Evolutionary conservation across 2,888 invertebrate species (phyloP).

Genomic region (Lasioglossum malachurum): DNA sequence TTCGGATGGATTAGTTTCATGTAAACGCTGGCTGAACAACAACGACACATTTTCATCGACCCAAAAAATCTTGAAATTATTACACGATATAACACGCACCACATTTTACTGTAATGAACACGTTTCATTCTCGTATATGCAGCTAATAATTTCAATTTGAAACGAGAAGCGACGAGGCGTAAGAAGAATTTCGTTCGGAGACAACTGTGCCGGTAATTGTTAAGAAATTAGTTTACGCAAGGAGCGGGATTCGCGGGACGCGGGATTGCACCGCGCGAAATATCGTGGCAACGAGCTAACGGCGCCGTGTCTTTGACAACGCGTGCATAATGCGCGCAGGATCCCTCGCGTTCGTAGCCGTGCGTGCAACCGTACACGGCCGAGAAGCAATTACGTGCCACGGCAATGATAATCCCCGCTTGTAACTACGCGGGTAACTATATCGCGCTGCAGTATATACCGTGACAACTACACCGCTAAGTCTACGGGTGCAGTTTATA

Average conservation of each 20-base stretch:
- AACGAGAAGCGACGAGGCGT: neutral
- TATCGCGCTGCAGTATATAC: slow-evolving; percentile 59
- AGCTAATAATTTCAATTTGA: neutral
- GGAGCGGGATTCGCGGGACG: neutral
- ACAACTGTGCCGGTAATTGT: neutral
- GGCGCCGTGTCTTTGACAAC: slow-evolving; percentile 38
- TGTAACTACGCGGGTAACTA: slow-evolving; percentile 68
- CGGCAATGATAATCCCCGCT: slow-evolving; percentile 69
- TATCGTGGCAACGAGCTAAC: slow-evolving; percentile 27
- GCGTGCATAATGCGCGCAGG: slow-evolving; percentile 5
- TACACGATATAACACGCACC: neutral
- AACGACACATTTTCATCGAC: too few species aligned
- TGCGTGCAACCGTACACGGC: slow-evolving; percentile 63
- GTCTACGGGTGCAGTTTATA: slow-evolving; percentile 53
- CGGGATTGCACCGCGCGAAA: slow-evolving; percentile 11
- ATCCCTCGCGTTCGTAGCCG: neutral
- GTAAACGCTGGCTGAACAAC: too few species aligned
- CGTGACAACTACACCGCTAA: slow-evolving; percentile 53
- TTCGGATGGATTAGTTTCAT: too few species aligned
- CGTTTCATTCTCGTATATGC: neutral
- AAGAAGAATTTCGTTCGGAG: neutral
- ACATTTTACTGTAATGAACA: neutral
- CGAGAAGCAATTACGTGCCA: slow-evolving; percentile 67
- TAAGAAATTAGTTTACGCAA: slow-evolving; percentile 2
- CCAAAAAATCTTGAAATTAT: neutral